These are phyloP conservation scores for Saccopteryx bilineata DNA, from an alignment of 2,113 vertebrate species.

Conservation along the genomic window DNA sequence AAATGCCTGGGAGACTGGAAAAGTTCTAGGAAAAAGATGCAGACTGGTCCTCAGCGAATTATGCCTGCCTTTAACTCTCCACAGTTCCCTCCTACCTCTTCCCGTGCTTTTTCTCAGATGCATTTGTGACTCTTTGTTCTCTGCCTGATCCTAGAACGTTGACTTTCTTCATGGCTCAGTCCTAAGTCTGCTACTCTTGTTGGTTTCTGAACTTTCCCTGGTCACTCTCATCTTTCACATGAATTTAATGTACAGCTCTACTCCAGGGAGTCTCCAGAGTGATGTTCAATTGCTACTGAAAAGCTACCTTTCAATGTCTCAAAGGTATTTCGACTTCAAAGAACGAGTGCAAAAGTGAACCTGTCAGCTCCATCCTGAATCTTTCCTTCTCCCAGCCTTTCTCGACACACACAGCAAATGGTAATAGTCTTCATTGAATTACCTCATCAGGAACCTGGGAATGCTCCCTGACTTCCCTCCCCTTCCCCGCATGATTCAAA, in stretches of 20 bases:
- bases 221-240: neutral
- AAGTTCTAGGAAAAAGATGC: neutral
- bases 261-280: neutral
- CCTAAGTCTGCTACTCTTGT: neutral
- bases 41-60: neutral
- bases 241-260: neutral
- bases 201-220: neutral
- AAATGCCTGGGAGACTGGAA: neutral
- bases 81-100: neutral
- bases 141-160: neutral
- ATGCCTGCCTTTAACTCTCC: neutral
- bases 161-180: constrained; percentile 1
- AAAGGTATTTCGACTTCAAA: neutral
- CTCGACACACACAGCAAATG: neutral
- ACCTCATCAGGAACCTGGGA: neutral
- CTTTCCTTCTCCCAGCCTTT: neutral
- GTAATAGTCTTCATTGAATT: neutral
- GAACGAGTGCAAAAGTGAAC: neutral
- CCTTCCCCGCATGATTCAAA: neutral
- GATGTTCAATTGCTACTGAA: neutral
- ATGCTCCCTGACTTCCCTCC: neutral
- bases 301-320: neutral
- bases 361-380: neutral
- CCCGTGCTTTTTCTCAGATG: neutral
- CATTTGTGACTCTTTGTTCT: constrained; percentile 1